Conservation (phyloP, 92 coral and sea anemone genomes). For the Bergia sp. region DNA sequence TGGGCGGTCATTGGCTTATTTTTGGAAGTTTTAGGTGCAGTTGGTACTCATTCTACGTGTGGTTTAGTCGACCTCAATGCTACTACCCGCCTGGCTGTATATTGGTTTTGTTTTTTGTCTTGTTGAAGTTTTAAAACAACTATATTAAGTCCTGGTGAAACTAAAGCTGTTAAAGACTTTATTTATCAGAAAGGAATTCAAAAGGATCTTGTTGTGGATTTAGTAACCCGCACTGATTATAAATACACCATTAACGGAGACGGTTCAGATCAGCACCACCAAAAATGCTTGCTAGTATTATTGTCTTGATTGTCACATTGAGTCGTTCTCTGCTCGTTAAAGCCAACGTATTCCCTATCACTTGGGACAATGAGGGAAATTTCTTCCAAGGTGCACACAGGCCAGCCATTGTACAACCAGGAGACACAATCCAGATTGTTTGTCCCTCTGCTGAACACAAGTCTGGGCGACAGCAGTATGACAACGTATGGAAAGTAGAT, state of each 20-base stretch:
- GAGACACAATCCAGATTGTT: slow-evolving; percentile 18
- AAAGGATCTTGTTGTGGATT: too few species aligned
- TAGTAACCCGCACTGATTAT: too few species aligned
- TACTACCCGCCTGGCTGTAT: neutral
- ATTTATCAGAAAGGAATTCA: too few species aligned
- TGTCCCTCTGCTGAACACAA: neutral
- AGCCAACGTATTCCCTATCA: neutral
- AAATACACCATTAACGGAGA: neutral
- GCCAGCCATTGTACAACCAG: slow-evolving; percentile 9
- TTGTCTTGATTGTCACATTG: neutral
- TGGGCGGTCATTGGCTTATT: too few species aligned
- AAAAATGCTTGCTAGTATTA: neutral
- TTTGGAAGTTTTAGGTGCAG: too few species aligned
- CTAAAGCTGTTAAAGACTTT: neutral
- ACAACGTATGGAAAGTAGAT: slow-evolving; percentile 27
- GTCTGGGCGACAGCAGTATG: slow-evolving; percentile 14
- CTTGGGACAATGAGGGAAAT: neutral
- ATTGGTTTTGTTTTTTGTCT: neutral
- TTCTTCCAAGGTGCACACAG: neutral
- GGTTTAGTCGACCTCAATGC: neutral
- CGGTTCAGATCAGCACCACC: too few species aligned
- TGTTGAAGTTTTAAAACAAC: neutral
- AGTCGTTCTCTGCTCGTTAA: neutral
- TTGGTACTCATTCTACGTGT: neutral
- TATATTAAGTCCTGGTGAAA: neutral